Conservation (phyloP, 2,113 vertebrate species). For the Alethe castanea region DNA sequence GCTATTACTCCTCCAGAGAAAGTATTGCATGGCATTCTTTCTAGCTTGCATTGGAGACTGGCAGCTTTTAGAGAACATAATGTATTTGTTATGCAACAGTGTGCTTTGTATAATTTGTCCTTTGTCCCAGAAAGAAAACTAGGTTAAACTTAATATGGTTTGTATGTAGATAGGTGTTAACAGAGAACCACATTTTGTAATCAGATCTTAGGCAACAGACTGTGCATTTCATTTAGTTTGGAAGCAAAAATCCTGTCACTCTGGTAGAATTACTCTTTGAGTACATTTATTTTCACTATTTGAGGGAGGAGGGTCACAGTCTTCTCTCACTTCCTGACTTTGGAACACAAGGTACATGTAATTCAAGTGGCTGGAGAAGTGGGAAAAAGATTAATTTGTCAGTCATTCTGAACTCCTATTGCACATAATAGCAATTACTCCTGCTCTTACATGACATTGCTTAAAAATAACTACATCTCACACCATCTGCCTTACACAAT, state of each 20-base stretch:
- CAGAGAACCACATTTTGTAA: conserved; percentile 13
- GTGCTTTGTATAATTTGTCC: conserved; percentile 1
- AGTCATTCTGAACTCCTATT: not conserved
- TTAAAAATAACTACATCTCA: not conserved
- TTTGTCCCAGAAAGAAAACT: conserved; percentile 40
- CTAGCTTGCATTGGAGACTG: not conserved
- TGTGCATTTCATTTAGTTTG: not conserved
- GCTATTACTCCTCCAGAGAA: not conserved
- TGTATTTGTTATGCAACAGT: conserved; percentile 8
- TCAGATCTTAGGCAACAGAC: not conserved
- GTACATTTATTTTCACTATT: not conserved
- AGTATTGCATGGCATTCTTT: not conserved
- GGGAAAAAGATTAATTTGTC: not conserved
- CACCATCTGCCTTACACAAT: not conserved
- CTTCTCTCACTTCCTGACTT: not conserved
- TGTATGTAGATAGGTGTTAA: not conserved
- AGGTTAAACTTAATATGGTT: conserved; percentile 18
- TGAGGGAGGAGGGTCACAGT: not conserved
- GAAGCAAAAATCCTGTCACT: not conserved
- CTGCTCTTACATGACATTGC: not conserved
- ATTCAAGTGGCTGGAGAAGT: not conserved
- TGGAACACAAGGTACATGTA: not conserved
- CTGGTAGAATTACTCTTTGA: not conserved
- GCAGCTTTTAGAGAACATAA: not conserved
- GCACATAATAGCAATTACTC: not conserved